A percentile compares a stretch with the other conserved stretches of the same genome.
Conservation (phyloP, 2,888 invertebrate genomes). For the Cosmia trapezina region DNA sequence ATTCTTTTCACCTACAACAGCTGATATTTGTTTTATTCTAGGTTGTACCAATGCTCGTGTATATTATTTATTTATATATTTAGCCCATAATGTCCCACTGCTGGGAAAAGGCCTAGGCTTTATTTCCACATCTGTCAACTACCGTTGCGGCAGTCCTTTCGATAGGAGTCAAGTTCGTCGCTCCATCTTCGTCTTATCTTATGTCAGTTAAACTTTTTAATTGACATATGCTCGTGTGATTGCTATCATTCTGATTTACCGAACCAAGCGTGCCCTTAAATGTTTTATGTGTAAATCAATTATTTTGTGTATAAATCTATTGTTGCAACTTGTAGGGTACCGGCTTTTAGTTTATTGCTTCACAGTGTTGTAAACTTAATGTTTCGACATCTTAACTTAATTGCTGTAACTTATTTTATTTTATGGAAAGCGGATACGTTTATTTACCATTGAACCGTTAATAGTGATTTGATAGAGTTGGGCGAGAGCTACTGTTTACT, state of each 20-base stretch:
- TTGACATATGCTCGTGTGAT: slow-evolving; percentile 14
- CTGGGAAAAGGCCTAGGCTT: no score
- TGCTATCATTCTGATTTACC: slow-evolving; percentile 42
- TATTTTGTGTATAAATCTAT: slow-evolving; percentile 27
- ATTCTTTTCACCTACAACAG: neutral
- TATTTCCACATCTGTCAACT: neutral
- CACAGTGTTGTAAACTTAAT: slow-evolving; percentile 38
- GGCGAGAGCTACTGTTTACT: neutral
- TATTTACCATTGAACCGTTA: slow-evolving; percentile 34
- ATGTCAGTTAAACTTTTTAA: slow-evolving; percentile 11
- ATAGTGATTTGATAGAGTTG: slow-evolving; percentile 19
- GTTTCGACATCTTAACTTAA: slow-evolving; percentile 52
- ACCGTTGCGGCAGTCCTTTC: neutral
- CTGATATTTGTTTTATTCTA: neutral
- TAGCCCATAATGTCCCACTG: neutral
- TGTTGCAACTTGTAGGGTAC: slow-evolving; percentile 44
- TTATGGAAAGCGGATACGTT: slow-evolving; percentile 51
- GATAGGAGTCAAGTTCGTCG: neutral
- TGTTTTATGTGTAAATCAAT: slow-evolving; percentile 37
- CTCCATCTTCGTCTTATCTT: neutral
- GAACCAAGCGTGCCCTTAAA: slow-evolving; percentile 17
- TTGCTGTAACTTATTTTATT: slow-evolving; percentile 56
- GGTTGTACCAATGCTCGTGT: neutral
- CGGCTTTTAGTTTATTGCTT: slow-evolving; percentile 38
- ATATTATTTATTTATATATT: neutral